phyloP scores from a whole-genome alignment of 1,140 invertebrate species.

The Monochamus saltuarius region DNA sequence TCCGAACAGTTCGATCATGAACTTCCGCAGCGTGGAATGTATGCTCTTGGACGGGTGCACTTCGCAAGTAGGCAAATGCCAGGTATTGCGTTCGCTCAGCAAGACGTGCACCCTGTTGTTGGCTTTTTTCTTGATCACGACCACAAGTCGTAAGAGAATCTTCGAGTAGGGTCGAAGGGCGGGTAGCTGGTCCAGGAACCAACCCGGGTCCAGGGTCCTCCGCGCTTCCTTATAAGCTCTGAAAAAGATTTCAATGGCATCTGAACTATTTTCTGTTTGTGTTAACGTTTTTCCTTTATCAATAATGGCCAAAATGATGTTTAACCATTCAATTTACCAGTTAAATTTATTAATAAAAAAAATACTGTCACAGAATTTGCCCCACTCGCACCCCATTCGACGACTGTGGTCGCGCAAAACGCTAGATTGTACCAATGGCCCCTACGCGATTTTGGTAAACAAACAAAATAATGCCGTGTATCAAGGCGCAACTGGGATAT shows the following conservation, averaged over 20 bases:
- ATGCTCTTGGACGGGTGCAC: slow-evolving; percentile 83
- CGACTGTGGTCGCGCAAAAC: too few species aligned
- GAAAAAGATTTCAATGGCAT: slow-evolving; percentile 23
- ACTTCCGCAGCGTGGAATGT: slow-evolving; percentile 83
- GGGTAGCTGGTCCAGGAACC: slow-evolving; percentile 75
- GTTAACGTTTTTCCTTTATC: too few species aligned
- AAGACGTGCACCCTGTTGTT: slow-evolving; percentile 83
- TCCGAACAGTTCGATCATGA: slow-evolving; percentile 90
- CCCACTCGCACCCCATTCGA: too few species aligned
- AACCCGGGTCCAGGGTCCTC: slow-evolving; percentile 53
- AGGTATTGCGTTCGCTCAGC: slow-evolving; percentile 76
- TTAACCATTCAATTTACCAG: too few species aligned
- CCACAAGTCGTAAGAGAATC: slow-evolving; percentile 74
- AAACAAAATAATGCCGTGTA: too few species aligned
- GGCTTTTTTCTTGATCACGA: slow-evolving; percentile 78
- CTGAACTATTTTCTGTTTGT: too few species aligned
- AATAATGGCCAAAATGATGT: too few species aligned
- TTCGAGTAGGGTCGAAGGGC: slow-evolving; percentile 66
- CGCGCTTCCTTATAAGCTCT: slow-evolving; percentile 46
- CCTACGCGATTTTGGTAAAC: too few species aligned
- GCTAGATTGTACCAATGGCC: too few species aligned
- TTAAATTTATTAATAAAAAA: too few species aligned
- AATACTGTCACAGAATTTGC: too few species aligned
- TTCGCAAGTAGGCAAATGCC: slow-evolving; percentile 85
- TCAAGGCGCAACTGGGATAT: too few species aligned